A percentile compares a stretch with the other conserved stretches of the same genome.
Evolutionary conservation across 2,113 vertebrate species (phyloP).

Genomic region (Cottus gobio): DNA sequence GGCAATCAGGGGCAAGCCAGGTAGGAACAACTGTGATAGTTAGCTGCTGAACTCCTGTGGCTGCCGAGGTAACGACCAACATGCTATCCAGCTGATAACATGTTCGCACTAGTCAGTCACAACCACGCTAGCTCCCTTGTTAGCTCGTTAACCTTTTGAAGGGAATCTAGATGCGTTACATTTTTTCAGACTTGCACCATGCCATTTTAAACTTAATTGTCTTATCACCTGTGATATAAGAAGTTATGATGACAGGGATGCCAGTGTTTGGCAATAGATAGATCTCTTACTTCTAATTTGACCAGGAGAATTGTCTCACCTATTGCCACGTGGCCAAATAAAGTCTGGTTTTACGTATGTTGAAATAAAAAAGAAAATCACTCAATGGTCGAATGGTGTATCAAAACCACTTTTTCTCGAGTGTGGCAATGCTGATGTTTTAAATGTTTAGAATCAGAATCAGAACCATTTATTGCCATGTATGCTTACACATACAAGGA

Average conservation of each 20-base stretch:
- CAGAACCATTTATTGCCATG: too few relatives aligned
- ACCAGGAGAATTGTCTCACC: neutral
- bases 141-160: neutral
- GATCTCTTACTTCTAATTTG: neutral
- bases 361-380: conserved; percentile 17
- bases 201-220: neutral
- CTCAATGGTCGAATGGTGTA: neutral
- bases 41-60: too few relatives aligned
- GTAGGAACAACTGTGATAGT: too few relatives aligned
- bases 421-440: neutral
- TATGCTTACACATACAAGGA: too few relatives aligned
- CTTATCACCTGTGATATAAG: neutral
- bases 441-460: too few relatives aligned
- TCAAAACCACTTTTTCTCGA: neutral
- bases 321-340: conserved; percentile 24
- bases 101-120: neutral
- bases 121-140: neutral
- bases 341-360: conserved; percentile 16
- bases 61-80: neutral
- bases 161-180: neutral
- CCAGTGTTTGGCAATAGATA: neutral
- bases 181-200: neutral
- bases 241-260: neutral
- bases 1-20: neutral
- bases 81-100: neutral